A percentile compares a stretch with the other conserved stretches of the same genome.
Conservation (phyloP, 2,888 invertebrate genomes). For the Rotaria magnacalcarata region DNA sequence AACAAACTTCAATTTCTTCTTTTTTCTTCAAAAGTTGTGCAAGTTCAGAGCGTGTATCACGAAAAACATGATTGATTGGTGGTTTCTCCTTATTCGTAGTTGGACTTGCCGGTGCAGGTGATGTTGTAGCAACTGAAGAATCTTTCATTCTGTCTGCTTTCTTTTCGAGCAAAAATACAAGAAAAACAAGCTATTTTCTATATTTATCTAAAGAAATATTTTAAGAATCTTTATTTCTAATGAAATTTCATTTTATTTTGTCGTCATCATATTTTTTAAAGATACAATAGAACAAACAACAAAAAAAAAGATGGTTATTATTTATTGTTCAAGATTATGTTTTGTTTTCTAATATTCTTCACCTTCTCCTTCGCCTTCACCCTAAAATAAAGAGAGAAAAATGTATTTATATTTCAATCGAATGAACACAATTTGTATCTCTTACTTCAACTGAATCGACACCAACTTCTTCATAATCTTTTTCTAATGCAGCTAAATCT, state of each 20-base stretch:
- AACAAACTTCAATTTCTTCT: constrained; percentile 29
- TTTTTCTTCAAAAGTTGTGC: constrained; percentile 8
- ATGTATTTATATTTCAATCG: neutral
- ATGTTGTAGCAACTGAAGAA: neutral
- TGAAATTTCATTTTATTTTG: constrained; percentile 1
- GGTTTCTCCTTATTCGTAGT: neutral
- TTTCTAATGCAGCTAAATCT: constrained; percentile 48
- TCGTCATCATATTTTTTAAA: neutral
- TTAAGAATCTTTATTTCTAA: neutral
- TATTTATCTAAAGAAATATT: neutral
- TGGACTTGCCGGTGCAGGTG: neutral
- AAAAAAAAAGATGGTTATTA: constrained; percentile 12
- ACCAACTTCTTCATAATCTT: constrained; percentile 47
- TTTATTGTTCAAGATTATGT: neutral
- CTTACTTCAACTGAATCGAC: constrained; percentile 45
- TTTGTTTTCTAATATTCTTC: constrained; percentile 27
- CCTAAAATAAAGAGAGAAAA: neutral
- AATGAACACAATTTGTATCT: too few relatives aligned
- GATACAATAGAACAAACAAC: constrained; percentile 24
- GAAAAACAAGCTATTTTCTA: neutral
- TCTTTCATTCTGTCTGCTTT: neutral
- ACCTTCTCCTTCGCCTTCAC: constrained; percentile 35
- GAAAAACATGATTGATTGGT: neutral
- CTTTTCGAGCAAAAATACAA: neutral
- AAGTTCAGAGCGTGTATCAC: constrained; percentile 11